Percentiles rank a stretch among this genome's conserved stretches.
phyloP scores from a whole-genome alignment of 2,797 vertebrate species.

The Momotus momota region DNA sequence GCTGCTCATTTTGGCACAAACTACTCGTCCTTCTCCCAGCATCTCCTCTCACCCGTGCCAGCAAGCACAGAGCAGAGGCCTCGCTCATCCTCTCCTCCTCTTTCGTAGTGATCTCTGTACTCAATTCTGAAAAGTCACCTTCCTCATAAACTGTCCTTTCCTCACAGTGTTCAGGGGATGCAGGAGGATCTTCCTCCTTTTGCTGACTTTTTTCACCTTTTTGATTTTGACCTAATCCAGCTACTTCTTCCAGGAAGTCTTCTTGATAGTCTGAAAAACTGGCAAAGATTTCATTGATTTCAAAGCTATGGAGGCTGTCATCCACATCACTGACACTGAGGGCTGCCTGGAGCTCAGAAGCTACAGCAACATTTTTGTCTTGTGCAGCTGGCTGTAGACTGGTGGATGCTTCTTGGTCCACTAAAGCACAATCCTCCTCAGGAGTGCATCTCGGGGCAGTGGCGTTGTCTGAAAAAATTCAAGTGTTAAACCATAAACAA shows the following conservation, averaged over 20 bases:
- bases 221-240: neutral
- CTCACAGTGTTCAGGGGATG: neutral
- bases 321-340: conserved; percentile 18
- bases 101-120: conserved; percentile 19
- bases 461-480: conserved; percentile 15
- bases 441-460: neutral
- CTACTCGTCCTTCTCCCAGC: neutral
- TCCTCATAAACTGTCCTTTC: neutral
- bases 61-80: neutral
- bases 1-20: conserved; percentile 35
- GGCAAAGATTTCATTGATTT: conserved; percentile 76
- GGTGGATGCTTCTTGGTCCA: neutral
- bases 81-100: conserved; percentile 31
- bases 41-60: neutral
- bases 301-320: conserved; percentile 75
- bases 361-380: neutral
- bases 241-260: neutral
- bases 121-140: neutral
- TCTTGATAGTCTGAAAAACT: conserved; percentile 33
- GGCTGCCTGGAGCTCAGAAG: neutral
- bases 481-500: neutral
- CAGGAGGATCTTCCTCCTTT: neutral
- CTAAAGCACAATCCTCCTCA: neutral
- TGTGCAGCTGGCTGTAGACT: neutral
- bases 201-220: neutral